phyloP scores from a whole-genome alignment of 2,797 vertebrate species.

The Remorina albescens region DNA sequence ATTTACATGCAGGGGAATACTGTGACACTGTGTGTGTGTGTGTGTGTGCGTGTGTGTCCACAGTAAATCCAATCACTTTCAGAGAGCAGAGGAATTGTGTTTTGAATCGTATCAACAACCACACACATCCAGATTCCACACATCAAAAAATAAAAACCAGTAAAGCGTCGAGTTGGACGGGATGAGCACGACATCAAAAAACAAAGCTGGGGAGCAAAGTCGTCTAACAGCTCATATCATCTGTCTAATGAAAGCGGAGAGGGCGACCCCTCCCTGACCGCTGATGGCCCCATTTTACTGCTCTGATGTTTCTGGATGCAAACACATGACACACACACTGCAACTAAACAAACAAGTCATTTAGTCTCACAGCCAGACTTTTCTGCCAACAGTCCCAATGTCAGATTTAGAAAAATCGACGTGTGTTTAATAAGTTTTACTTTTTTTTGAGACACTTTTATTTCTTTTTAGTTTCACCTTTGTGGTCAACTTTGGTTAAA shows the following conservation, averaged over 20 bases:
- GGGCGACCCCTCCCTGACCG: slow-evolving; percentile 4
- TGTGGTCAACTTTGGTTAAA: no score
- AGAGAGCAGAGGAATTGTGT: neutral
- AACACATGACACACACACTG: slow-evolving; percentile 28
- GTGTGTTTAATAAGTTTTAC: no score
- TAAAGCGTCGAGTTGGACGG: neutral
- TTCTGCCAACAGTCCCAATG: neutral
- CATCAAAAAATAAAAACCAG: slow-evolving; percentile 30
- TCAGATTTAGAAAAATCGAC: no score
- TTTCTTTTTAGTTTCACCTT: no score
- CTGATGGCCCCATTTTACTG: slow-evolving; percentile 19
- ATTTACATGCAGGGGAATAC: slow-evolving; percentile 44
- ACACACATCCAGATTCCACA: neutral
- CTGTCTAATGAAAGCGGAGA: slow-evolving; percentile 10
- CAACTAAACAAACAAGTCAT: slow-evolving; percentile 22
- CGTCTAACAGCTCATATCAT: neutral
- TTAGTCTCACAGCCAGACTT: slow-evolving; percentile 15
- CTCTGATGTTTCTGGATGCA: slow-evolving; percentile 19
- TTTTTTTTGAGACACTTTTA: no score
- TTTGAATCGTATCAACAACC: slow-evolving; percentile 8
- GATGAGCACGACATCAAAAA: neutral
- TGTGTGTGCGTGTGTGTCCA: slow-evolving; percentile 11
- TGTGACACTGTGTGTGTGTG: slow-evolving; percentile 1
- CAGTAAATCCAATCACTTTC: slow-evolving; percentile 48
- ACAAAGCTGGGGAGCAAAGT: neutral